Conservation (phyloP, 1,140 invertebrate genomes). For the Brachionus asplanchnoidis region DNA sequence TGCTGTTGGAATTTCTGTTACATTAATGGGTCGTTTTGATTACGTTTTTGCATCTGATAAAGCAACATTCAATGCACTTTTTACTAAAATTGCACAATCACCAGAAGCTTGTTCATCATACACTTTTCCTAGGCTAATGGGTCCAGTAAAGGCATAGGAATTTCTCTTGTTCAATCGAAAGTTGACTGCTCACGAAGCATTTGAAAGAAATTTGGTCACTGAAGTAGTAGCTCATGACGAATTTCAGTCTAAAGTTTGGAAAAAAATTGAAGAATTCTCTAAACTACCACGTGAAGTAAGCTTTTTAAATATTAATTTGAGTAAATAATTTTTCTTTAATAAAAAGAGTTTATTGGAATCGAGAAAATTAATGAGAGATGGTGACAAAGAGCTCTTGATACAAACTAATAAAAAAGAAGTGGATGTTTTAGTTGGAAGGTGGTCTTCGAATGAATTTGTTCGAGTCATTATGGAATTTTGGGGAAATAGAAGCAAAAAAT, state of each 20-base stretch:
- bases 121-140: conserved; percentile 64
- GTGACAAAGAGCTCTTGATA: conserved; percentile 57
- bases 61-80: conserved; percentile 81
- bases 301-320: neutral
- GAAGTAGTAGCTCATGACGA: conserved; percentile 65
- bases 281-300: neutral
- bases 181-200: conserved; percentile 28
- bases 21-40: conserved; percentile 77
- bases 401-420: conserved; percentile 62
- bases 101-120: conserved; percentile 78
- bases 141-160: conserved; percentile 5
- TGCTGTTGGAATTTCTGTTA: conserved; percentile 80
- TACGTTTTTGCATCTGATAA: conserved; percentile 69
- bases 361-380: conserved; percentile 60
- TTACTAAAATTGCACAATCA: conserved; percentile 70
- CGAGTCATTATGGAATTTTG: conserved; percentile 56
- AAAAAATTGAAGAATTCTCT: conserved; percentile 47
- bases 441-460: conserved; percentile 63
- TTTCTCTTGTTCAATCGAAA: conserved; percentile 34
- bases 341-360: conserved; percentile 60
- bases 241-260: conserved; percentile 45
- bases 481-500: conserved; percentile 28
- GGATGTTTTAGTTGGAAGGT: conserved; percentile 61
- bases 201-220: conserved; percentile 50
- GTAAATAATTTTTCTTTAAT: neutral